Percentiles rank a stretch among this genome's conserved stretches.
phyloP scores from a whole-genome alignment of 2,113 vertebrate species.

The Anhinga rufa region DNA sequence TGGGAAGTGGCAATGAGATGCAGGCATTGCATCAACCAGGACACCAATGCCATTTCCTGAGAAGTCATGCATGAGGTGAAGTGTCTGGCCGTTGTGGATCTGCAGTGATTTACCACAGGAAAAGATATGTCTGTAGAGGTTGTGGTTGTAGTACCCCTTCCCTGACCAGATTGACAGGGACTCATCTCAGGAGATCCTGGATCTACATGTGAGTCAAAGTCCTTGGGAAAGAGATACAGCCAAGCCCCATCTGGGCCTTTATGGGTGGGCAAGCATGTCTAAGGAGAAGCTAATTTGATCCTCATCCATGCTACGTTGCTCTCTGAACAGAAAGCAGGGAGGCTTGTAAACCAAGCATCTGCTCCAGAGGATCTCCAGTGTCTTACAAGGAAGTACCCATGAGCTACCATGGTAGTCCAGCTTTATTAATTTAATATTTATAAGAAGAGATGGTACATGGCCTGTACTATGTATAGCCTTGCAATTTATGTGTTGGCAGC shows the following conservation, averaged over 20 bases:
- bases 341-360: neutral
- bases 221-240: neutral
- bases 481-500: constrained; percentile 77
- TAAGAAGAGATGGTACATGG: constrained; percentile 31
- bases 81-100: neutral
- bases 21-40: neutral
- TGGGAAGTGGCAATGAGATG: neutral
- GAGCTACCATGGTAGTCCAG: constrained; percentile 23
- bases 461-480: constrained; percentile 69
- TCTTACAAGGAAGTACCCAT: neutral
- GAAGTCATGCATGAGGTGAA: neutral
- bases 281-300: neutral
- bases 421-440: constrained; percentile 57
- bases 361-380: neutral
- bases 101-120: neutral
- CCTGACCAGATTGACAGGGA: too few relatives aligned
- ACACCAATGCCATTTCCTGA: neutral
- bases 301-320: neutral
- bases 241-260: neutral
- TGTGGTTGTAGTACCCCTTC: neutral
- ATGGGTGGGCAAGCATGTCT: too few relatives aligned
- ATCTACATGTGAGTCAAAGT: neutral
- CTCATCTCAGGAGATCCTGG: neutral
- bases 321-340: neutral
- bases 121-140: neutral